These are phyloP conservation scores for Euwallacea similis DNA, from an alignment of 1,140 invertebrate species.

Conservation along the genomic window DNA sequence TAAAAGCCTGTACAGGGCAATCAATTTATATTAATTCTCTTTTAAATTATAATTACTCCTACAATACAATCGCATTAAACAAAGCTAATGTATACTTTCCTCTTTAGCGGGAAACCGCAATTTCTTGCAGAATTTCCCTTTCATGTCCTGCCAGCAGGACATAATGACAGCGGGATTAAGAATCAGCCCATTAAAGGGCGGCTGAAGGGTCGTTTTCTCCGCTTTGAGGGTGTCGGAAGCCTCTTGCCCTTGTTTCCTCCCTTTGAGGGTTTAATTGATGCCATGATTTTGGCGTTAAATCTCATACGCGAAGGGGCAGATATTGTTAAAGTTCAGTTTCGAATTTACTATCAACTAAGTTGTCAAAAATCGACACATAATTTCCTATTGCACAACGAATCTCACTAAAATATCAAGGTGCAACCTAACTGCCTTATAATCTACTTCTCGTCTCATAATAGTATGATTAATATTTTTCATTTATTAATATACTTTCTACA, in stretches of 20 bases:
- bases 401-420: too few species aligned
- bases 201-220: conserved; percentile 31
- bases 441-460: too few species aligned
- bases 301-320: neutral
- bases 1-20: neutral
- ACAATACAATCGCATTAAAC: conserved; percentile 3
- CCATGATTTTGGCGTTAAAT: conserved; percentile 29
- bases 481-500: too few species aligned
- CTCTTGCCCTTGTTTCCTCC: conserved; percentile 41
- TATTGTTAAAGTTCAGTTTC: too few species aligned
- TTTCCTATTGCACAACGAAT: too few species aligned
- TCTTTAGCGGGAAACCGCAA: conserved; percentile 27
- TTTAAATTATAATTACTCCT: too few species aligned
- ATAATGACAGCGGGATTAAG: conserved; percentile 44
- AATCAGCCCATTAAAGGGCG: conserved; percentile 44
- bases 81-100: conserved; percentile 21
- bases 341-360: too few species aligned
- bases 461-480: too few species aligned
- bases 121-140: conserved; percentile 37
- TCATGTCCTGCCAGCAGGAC: conserved; percentile 40
- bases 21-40: too few species aligned
- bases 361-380: too few species aligned
- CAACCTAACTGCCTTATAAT: too few species aligned
- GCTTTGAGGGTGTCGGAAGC: conserved; percentile 37
- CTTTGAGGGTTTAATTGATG: conserved; percentile 42